Base-by-base conservation (phyloP, 2,888 invertebrate genomes). In the Platycheirus albimanus region DNA sequence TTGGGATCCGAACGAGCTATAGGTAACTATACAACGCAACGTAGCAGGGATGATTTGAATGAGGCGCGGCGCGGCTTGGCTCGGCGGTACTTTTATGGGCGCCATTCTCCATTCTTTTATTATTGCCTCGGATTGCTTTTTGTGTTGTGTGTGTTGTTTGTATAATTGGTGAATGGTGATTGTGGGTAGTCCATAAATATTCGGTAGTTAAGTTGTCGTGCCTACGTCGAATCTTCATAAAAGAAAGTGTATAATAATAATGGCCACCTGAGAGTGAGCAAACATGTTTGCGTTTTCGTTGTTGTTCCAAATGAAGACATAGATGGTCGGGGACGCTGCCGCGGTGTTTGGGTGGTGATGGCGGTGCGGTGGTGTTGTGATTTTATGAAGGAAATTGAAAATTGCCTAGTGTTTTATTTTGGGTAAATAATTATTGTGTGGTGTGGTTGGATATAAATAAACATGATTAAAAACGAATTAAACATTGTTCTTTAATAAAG, bases 171-270 rank as follows among this genome's bases (percentile, higher is more conserved):
- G 47, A 71, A 61, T 76, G 81, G n/a, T n/a, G n/a, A n/a, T n/a
- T 76, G 77, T 67, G 81, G 66, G 47, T 52, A 81, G 81, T 81
- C 77, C 81, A 81, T 81, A 81, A 81, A 81, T 77, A 81, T 77
- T 72, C 41, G 77, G 77, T 77, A 71, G 77, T 81, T 81, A 67
- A 72, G 81, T 81, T 81, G 81, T 81, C 81, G 81, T 81, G 81
- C 76, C 77, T 81, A 56, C 77, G 77, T 77, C 81, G 63, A 77
- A 81, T 77, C 71, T 71, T 81, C 54, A 41, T 70, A 58, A 70
- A 75, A 64, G 69, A 56, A 64, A 80, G 64, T 56, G 51, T 66
- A n/a, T n/a, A 66, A 76, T 66, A 58, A 71, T 43, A 70, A 71
- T 51, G 45, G 75, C 6, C 13, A 30, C n/a, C 28, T n/a, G 8